These are phyloP conservation scores for Tolypeutes matacus DNA, from an alignment of 2,797 vertebrate species.

Conservation along the genomic window DNA sequence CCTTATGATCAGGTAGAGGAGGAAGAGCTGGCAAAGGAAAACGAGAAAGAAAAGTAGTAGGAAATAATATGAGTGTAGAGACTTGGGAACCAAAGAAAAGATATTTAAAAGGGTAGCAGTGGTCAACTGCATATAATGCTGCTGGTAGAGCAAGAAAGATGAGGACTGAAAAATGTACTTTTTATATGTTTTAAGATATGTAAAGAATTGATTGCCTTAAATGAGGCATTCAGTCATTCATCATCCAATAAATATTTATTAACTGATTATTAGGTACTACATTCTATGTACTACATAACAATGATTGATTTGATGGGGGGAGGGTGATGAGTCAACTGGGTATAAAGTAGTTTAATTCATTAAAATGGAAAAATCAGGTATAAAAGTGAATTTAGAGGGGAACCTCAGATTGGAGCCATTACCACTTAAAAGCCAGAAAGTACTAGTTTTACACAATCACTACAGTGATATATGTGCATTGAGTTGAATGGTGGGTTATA, in stretches of 20 bases:
- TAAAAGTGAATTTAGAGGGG: not conserved
- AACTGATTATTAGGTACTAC: not conserved
- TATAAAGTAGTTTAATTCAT: not conserved
- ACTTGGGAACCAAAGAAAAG: not conserved
- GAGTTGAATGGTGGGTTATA: not conserved
- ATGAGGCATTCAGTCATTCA: not conserved
- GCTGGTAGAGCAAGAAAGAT: not conserved
- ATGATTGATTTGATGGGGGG: not conserved
- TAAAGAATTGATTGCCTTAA: not conserved
- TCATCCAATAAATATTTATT: too few relatives aligned
- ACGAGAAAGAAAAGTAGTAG: not conserved
- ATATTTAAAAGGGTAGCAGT: not conserved
- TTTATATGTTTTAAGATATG: not conserved
- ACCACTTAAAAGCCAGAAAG: not conserved
- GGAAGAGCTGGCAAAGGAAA: not conserved
- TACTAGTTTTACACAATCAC: not conserved
- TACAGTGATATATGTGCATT: not conserved
- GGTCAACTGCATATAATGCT: not conserved
- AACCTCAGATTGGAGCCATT: slow-evolving; percentile 14
- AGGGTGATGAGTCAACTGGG: not conserved
- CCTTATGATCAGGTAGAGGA: not conserved
- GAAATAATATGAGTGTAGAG: not conserved
- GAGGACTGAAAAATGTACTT: not conserved
- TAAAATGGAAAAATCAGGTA: not conserved
- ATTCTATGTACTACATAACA: not conserved